phyloP scores from a whole-genome alignment of 2,888 invertebrate genomes.

The Silvanus unidentatus region DNA sequence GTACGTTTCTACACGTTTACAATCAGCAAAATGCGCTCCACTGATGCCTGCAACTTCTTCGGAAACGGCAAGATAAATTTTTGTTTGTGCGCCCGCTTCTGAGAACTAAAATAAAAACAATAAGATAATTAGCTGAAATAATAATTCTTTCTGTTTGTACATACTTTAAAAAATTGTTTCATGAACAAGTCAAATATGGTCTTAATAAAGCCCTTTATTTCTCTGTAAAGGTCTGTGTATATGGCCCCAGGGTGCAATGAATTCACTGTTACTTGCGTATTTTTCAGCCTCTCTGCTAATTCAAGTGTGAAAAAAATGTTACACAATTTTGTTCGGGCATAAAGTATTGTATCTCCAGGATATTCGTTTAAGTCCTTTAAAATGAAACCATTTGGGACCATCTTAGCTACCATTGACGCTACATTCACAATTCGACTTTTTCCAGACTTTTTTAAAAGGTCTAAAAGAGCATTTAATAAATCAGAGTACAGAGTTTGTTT shows the following conservation, averaged over 20 bases:
- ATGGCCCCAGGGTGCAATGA: conserved; percentile 32
- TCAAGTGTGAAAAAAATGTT: conserved; percentile 28
- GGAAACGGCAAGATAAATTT: conserved; percentile 27
- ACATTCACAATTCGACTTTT: conserved; percentile 32
- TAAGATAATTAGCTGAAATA: conserved; percentile 1
- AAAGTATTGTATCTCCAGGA: no score
- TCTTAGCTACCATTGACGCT: conserved; percentile 24
- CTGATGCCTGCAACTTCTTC: conserved; percentile 26
- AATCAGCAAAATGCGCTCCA: conserved; percentile 34
- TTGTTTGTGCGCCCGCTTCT: conserved; percentile 36
- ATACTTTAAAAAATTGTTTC: conserved; percentile 1
- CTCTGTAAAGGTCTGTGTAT: not conserved
- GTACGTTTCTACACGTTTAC: conserved; percentile 13
- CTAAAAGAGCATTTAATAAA: conserved; percentile 37
- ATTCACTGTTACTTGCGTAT: conserved; percentile 25
- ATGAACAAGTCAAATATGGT: not conserved
- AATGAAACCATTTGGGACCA: conserved; percentile 16
- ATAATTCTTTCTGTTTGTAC: not conserved
- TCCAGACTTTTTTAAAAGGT: conserved; percentile 45
- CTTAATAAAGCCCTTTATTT: not conserved
- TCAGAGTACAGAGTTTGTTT: conserved; percentile 3
- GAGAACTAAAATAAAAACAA: conserved; percentile 24
- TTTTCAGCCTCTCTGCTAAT: conserved; percentile 25
- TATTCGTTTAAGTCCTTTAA: conserved; percentile 22
- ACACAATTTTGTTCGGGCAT: conserved; percentile 29